These are phyloP conservation scores for Caenorhabditis briggsae DNA, from an alignment of 1,140 invertebrate genomes.

Conservation along the genomic window DNA sequence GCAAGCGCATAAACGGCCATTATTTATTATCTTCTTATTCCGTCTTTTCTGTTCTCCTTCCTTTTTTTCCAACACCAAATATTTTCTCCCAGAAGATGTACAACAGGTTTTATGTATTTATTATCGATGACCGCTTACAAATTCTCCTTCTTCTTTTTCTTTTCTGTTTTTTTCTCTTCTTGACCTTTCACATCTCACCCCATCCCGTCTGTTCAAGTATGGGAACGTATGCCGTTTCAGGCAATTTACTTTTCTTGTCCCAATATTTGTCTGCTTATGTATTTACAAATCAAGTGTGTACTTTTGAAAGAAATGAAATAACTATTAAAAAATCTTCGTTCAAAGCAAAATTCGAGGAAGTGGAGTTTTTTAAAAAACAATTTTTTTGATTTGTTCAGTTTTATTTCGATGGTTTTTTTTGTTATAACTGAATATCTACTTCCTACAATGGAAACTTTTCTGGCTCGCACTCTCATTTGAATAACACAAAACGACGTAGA, in stretches of 20 bases:
- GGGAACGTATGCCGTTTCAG: slow-evolving; percentile 46
- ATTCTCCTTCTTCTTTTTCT: not conserved
- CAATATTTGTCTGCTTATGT: slow-evolving; percentile 46
- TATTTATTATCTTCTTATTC: slow-evolving; percentile 8
- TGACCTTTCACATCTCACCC: slow-evolving; percentile 24
- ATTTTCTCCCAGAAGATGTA: not conserved
- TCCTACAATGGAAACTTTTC: too few species aligned
- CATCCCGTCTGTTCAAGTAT: not conserved
- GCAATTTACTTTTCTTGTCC: slow-evolving; percentile 23
- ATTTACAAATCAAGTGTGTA: slow-evolving; percentile 42
- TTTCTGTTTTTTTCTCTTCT: too few species aligned
- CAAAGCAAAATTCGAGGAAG: too few species aligned
- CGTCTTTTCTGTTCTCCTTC: not conserved
- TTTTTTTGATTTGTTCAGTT: too few species aligned
- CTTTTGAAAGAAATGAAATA: slow-evolving; percentile 1
- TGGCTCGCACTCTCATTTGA: too few species aligned
- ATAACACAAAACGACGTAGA: too few species aligned
- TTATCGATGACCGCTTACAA: slow-evolving; percentile 39
- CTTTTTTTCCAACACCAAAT: not conserved
- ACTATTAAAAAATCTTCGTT: too few species aligned
- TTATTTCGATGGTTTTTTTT: too few species aligned
- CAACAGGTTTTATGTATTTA: slow-evolving; percentile 47
- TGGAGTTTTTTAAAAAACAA: not conserved
- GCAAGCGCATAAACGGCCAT: not conserved
- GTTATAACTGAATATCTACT: too few species aligned